Conservation (phyloP, 2,888 invertebrate genomes). For the Capitulum mitella region DNA sequence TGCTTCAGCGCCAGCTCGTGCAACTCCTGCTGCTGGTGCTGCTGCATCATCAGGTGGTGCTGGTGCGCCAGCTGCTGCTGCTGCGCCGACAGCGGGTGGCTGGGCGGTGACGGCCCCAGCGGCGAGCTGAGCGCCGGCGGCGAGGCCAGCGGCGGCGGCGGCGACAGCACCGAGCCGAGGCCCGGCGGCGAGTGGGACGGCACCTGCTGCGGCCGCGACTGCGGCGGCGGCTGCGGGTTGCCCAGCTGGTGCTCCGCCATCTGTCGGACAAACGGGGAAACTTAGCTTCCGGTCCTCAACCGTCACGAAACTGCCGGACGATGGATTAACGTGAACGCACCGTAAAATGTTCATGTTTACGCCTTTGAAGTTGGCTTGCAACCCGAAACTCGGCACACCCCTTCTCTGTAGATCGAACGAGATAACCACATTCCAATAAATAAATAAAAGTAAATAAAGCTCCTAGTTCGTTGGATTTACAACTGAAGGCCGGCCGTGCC, state of each 20-base stretch:
- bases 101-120: neutral
- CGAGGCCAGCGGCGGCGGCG: slow-evolving; percentile 22
- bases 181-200: slow-evolving; percentile 20
- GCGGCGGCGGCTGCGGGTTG: slow-evolving; percentile 29
- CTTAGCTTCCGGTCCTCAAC: no score
- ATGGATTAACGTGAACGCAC: neutral
- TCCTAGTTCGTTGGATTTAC: no score
- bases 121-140: slow-evolving; percentile 24
- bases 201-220: slow-evolving; percentile 29
- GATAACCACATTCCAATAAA: neutral
- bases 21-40: slow-evolving; percentile 28
- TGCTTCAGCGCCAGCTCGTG: slow-evolving; percentile 26
- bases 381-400: no score
- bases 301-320: neutral
- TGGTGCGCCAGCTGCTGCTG: slow-evolving; percentile 16
- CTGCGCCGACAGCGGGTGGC: slow-evolving; percentile 16
- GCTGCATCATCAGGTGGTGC: slow-evolving; percentile 6
- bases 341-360: no score
- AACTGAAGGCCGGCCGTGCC: no score
- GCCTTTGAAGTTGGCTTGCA: no score
- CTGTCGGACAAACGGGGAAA: slow-evolving; percentile 9
- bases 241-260: slow-evolving; percentile 31
- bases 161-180: neutral
- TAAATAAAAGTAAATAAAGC: no score
- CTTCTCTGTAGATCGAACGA: neutral